Conservation (phyloP, 2,797 vertebrate species). For the Gadopsis bispinosus region DNA sequence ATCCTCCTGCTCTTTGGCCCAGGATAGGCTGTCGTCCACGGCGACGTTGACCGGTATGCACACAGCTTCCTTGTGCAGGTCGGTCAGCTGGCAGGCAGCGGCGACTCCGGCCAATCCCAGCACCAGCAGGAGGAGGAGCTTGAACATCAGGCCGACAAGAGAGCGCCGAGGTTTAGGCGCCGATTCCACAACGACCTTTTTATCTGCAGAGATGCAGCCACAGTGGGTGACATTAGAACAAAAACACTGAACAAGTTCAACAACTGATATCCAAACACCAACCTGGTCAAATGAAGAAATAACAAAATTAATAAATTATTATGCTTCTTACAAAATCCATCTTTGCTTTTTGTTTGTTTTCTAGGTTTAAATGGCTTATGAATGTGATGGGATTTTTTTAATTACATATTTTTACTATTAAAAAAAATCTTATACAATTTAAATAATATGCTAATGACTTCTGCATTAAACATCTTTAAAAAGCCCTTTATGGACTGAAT, state of each 20-base stretch:
- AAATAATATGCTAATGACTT: too few species aligned
- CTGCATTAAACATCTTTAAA: too few species aligned
- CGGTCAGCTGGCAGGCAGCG: slow-evolving; percentile 87
- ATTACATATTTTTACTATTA: too few species aligned
- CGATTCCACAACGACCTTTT: slow-evolving; percentile 73
- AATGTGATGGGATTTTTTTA: too few species aligned
- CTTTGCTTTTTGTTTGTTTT: neutral
- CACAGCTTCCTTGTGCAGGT: slow-evolving; percentile 85
- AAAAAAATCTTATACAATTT: too few species aligned
- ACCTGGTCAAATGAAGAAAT: neutral
- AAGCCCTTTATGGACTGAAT: too few species aligned
- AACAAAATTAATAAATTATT: neutral
- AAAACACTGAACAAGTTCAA: neutral
- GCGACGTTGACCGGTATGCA: slow-evolving; percentile 87
- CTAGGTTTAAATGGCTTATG: neutral
- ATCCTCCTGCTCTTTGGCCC: slow-evolving; percentile 87
- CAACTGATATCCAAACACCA: neutral
- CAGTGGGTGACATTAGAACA: neutral
- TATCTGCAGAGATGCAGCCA: slow-evolving; percentile 67
- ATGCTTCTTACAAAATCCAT: neutral
- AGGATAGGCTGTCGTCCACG: slow-evolving; percentile 85
- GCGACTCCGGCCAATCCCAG: slow-evolving; percentile 80
- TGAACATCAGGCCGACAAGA: slow-evolving; percentile 84
- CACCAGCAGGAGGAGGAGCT: slow-evolving; percentile 86
- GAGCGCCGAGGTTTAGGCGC: slow-evolving; percentile 79